Base-by-base conservation (phyloP, 2,113 vertebrate genomes). In the Tinamus guttatus region DNA sequence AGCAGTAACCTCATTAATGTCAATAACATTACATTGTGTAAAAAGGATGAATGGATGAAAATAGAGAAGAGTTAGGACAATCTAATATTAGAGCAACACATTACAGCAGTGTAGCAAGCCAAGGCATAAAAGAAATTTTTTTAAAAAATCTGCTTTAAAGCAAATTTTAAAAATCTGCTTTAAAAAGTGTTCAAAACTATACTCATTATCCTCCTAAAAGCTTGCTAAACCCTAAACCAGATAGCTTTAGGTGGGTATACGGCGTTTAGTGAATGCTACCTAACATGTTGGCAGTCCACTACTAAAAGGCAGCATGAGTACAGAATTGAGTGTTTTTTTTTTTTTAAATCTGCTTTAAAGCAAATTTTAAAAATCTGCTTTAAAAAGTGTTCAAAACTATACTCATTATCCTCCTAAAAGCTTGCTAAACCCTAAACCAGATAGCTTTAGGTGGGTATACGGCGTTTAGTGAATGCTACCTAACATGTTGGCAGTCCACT, bases 1-100 rank as follows among this genome's bases (percentile, higher is more conserved):
- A 96, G 63, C 82, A 90, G 64, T 86, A 95, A 89, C 62, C 88
- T 95, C 93, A 84, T 93, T 96, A 86, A 92, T 81, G 85, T 86
- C 87, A 84, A 58, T 74, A 94, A 65, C 8, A 78, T 81, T 78
- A 75, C 43, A 89, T 71, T 65, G 47, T 36, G 64, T 81, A 75
- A 94, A 91, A 95, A 83, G 75, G 64, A 91, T 86, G 76, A 95
- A 89, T 40, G 69, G 67, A 85, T 89, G 75, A 84, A 91, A 94
- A 75, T 5, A 77, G 70, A 79, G 38, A 87, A 0, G 28, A 82
- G 38, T 47, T 70, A 45, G 56, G n/a, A 70, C 79, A 90, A 91
- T 51, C 64, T 78, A 95, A 14, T 83, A 90, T 64, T 49, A 86
- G 20, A 43, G 41, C 12, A 93, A 86, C 73, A 77, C 27, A 82